Evolutionary conservation across 2,113 vertebrate genomes (phyloP).

Genomic region (Eclectus roratus): DNA sequence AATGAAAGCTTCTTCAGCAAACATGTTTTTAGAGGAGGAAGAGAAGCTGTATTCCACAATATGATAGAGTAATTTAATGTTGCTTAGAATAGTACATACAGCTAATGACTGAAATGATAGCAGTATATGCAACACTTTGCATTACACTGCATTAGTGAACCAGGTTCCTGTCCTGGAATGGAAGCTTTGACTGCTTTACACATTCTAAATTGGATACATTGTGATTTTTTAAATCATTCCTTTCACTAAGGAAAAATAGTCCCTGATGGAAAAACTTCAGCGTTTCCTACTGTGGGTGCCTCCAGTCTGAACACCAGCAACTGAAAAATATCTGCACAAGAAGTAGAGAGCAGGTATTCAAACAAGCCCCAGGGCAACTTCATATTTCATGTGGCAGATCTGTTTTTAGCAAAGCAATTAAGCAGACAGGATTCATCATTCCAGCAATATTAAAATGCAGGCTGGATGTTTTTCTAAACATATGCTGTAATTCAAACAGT

Average conservation of each 20-base stretch:
- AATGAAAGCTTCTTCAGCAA: slow-evolving; percentile 28
- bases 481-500: background rate
- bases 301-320: background rate
- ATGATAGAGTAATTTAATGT: background rate
- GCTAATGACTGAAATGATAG: background rate
- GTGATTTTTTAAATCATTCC: background rate
- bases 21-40: background rate
- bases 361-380: slow-evolving; percentile 39
- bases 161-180: background rate
- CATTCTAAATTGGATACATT: background rate
- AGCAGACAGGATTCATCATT: background rate
- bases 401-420: slow-evolving; percentile 45
- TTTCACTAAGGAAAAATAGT: background rate
- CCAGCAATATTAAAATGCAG: background rate
- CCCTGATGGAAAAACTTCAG: background rate
- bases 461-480: slow-evolving; percentile 2
- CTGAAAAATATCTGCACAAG: background rate
- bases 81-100: background rate
- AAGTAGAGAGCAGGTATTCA: slow-evolving; percentile 38
- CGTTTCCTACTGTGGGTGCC: background rate
- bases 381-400: slow-evolving; percentile 4
- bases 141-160: background rate
- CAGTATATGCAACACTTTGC: background rate
- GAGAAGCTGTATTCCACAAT: background rate
- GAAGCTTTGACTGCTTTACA: background rate